Percentiles rank a stretch among this genome's conserved stretches.
Conservation (phyloP, 2,113 vertebrate genomes). For the Sylvilagus bachmani region DNA sequence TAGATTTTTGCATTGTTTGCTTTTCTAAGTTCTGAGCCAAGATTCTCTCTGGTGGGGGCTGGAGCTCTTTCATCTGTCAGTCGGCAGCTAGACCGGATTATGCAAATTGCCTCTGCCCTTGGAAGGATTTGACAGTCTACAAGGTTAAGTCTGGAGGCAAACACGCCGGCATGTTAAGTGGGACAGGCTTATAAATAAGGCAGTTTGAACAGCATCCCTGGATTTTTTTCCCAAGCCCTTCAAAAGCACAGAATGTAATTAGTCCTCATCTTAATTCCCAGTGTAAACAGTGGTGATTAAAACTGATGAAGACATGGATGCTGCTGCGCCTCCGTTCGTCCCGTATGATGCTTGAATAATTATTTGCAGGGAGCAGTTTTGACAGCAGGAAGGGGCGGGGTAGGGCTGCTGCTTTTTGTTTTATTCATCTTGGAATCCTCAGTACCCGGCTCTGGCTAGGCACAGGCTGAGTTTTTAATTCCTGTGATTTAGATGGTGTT, state of each 20-base stretch:
- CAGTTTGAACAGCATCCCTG: neutral
- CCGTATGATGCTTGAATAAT: neutral
- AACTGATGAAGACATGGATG: neutral
- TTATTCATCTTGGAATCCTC: neutral
- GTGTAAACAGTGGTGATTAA: neutral
- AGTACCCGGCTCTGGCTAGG: neutral
- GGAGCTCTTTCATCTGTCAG: slow-evolving; percentile 7
- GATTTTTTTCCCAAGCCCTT: neutral
- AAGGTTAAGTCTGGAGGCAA: slow-evolving; percentile 48
- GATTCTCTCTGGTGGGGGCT: slow-evolving; percentile 1
- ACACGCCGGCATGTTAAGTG: neutral
- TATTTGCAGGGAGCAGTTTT: neutral
- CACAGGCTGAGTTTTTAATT: neutral
- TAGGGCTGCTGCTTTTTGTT: neutral
- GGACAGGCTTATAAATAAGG: neutral
- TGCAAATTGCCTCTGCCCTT: neutral
- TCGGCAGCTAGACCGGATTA: neutral
- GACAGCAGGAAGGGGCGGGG: neutral
- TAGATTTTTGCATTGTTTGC: neutral
- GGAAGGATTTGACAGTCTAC: slow-evolving; percentile 17
- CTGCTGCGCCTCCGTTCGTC: neutral
- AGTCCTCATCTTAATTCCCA: neutral
- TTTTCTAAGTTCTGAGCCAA: slow-evolving; percentile 3
- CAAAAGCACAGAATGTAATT: slow-evolving; percentile 37
- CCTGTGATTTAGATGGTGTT: neutral